Percentiles rank a stretch among this genome's conserved stretches.
These are phyloP conservation scores for Kryptolebias ocellatus DNA, from an alignment of 2,797 vertebrate species.

Conservation along the genomic window DNA sequence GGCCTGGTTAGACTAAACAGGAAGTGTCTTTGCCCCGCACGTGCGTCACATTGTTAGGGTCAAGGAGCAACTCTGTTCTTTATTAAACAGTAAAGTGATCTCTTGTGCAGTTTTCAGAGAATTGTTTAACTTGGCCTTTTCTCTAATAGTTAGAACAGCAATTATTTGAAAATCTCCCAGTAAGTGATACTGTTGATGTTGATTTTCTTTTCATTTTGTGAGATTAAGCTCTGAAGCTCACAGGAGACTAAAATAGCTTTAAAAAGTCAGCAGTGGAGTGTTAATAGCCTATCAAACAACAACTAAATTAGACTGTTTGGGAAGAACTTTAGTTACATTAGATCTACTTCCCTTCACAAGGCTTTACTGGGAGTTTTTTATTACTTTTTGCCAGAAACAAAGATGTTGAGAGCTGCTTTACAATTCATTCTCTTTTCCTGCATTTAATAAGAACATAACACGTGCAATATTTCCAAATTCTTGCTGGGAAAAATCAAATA, in stretches of 20 bases:
- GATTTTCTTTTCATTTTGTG: not conserved
- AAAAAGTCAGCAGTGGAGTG: constrained; percentile 7
- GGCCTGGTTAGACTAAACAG: constrained; percentile 41
- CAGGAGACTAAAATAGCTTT: constrained; percentile 4
- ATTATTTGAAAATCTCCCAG: not conserved
- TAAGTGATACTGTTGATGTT: constrained; percentile 13
- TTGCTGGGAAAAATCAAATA: no score
- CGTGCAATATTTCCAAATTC: no score
- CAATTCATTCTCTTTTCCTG: no score
- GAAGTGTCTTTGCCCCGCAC: constrained; percentile 8
- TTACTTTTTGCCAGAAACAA: no score
- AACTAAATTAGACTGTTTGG: no score
- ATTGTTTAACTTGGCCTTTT: not conserved
- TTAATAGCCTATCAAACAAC: not conserved
- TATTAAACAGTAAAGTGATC: constrained; percentile 7
- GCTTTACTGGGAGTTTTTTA: no score
- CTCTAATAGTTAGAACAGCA: not conserved
- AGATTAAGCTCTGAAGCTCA: constrained; percentile 1
- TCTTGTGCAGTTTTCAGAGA: not conserved
- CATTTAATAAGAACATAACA: no score
- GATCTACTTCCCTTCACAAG: no score
- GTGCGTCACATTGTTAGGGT: constrained; percentile 2
- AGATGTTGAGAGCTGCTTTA: no score
- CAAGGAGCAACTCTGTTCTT: not conserved
- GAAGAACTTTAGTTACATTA: no score